Base-by-base conservation (phyloP, 2,888 invertebrate genomes). In the Drosophila suboccidentalis region DNA sequence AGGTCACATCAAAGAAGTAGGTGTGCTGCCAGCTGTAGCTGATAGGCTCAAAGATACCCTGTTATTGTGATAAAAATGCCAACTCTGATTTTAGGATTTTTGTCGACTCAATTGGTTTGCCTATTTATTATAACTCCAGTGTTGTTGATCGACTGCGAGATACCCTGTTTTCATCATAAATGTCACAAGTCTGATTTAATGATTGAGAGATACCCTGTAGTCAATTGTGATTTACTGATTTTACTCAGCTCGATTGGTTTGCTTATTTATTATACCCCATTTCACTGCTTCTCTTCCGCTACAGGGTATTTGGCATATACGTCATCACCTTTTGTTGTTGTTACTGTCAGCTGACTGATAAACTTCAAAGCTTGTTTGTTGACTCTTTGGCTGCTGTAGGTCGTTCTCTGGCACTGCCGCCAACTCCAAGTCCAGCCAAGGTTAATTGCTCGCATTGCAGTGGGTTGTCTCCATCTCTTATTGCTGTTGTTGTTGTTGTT, bases 391-490 rank as follows among this genome's bases (percentile, higher is more conserved):
- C 49, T 54, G 82, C 81, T 86, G 83, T 86, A 83, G 83, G 84
- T 83, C 83, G 83, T 75, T 87, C 72, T 82, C 76, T 65, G 65
- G 50, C 71, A 71, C 62, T 63, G 74, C 78, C 88, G 89, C 88
- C 89, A 89, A 89, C 89, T 90, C 79, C 79, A 73, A 78, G 86
- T 79, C 82, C 80, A 84, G 85, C 81, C 89, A 89, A 89, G 89
- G 89, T 89, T 89, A 89, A 85, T 84, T 78, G 79, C 72, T 32
- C 84, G 57, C 57, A 66, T 74, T 78, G 79, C 77, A 78, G 89
- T 87, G 83, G 87, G 85, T 51, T 71, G 80, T 41, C 61, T 47
- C 22, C 49, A 15, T 47, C 49, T 46, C 44, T 43, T 32, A 10
- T 38, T 57, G 44, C 0, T 34, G 47, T 3, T 70, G 47, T 13